Conservation (phyloP, 2,888 invertebrate genomes). For the Dendrolimus pini region DNA sequence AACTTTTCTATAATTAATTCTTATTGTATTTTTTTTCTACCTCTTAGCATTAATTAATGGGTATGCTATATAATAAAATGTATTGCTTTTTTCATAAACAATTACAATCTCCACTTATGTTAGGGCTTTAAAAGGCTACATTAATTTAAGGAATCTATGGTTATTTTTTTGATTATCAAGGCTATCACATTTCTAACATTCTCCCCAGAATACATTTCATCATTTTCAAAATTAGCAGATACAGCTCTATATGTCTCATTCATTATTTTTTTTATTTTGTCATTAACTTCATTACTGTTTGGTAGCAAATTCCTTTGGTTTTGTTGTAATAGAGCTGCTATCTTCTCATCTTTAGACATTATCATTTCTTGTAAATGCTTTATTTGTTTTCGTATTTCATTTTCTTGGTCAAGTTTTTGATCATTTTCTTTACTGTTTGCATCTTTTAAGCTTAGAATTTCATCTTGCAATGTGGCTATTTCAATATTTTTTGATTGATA, state of each 20-base stretch:
- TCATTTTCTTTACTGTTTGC: slow-evolving; percentile 28
- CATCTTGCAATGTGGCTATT: slow-evolving; percentile 5
- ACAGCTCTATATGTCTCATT: slow-evolving; percentile 57
- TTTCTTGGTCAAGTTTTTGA: slow-evolving; percentile 26
- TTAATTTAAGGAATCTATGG: slow-evolving; percentile 39
- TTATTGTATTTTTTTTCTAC: not conserved
- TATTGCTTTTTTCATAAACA: no score
- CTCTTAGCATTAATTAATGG: no score
- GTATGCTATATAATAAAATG: no score
- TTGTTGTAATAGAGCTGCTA: slow-evolving; percentile 13
- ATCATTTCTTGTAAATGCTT: slow-evolving; percentile 19
- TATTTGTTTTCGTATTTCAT: slow-evolving; percentile 29
- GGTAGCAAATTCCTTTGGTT: slow-evolving; percentile 13
- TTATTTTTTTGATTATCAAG: slow-evolving; percentile 51
- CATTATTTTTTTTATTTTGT: slow-evolving; percentile 52
- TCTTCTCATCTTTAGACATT: slow-evolving; percentile 21
- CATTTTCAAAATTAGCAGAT: slow-evolving; percentile 41
- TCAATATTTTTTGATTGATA: slow-evolving; percentile 11
- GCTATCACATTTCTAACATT: slow-evolving; percentile 45
- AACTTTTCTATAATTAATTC: not conserved
- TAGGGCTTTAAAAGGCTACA: no score
- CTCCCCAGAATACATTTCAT: slow-evolving; percentile 41
- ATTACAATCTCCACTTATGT: not conserved
- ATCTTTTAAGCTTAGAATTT: slow-evolving; percentile 14
- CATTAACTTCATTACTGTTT: slow-evolving; percentile 20